These are phyloP conservation scores for Diuraphis noxia DNA, from an alignment of 1,140 invertebrate genomes.

Conservation along the genomic window DNA sequence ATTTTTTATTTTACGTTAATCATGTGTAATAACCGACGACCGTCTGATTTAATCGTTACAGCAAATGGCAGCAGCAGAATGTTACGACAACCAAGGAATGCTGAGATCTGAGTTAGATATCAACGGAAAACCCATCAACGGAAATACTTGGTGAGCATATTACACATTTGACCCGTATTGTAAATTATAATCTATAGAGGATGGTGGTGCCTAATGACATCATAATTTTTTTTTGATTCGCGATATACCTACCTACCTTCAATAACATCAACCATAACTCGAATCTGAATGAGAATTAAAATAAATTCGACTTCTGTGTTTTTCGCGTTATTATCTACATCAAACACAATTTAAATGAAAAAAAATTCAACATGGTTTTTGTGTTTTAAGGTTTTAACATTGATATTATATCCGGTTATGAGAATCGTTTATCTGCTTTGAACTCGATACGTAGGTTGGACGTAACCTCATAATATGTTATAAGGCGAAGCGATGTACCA, in stretches of 20 bases:
- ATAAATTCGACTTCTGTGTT: too few relatives aligned
- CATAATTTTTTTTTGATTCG: background rate
- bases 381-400: background rate
- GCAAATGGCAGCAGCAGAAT: slow-evolving; percentile 2
- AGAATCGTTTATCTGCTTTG: background rate
- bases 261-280: background rate
- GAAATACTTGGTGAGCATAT: slow-evolving; percentile 23
- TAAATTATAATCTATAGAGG: too few relatives aligned
- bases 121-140: slow-evolving; percentile 34
- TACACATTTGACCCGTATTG: background rate
- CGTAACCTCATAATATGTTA: background rate
- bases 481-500: background rate
- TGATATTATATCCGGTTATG: background rate
- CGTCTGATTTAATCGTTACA: slow-evolving; percentile 13
- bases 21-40: background rate
- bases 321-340: too few relatives aligned
- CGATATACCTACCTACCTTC: background rate
- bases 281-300: too few relatives aligned
- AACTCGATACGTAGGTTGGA: background rate
- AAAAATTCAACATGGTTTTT: background rate
- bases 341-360: too few relatives aligned
- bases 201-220: too few relatives aligned
- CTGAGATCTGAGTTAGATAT: slow-evolving; percentile 39
- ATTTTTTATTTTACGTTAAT: too few relatives aligned
- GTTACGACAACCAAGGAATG: slow-evolving; percentile 46